Evolutionary conservation across 2,797 vertebrate species (phyloP).

Genomic region (Paguma larvata): DNA sequence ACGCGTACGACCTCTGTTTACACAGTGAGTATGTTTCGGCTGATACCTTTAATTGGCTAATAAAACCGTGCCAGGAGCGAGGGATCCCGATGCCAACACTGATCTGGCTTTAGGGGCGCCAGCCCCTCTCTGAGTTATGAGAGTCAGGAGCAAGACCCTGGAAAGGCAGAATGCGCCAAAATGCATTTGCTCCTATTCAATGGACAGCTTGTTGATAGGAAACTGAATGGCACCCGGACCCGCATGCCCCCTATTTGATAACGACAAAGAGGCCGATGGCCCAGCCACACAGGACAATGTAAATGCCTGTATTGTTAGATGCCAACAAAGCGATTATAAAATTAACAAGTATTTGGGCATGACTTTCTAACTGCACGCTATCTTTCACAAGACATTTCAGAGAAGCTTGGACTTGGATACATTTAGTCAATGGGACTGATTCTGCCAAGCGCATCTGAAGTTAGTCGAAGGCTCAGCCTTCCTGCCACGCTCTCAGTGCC

Average conservation of each 20-base stretch:
- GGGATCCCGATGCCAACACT: neutral
- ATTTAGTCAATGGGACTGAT: conserved; percentile 65
- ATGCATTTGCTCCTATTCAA: neutral
- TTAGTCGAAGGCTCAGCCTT: neutral
- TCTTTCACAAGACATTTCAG: conserved; percentile 58
- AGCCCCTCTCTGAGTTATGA: neutral
- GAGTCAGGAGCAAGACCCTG: neutral
- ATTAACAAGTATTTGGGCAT: conserved; percentile 42
- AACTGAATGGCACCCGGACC: conserved; percentile 32
- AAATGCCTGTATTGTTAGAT: neutral
- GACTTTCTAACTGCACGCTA: neutral
- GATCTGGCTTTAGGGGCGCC: neutral
- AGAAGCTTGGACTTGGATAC: neutral
- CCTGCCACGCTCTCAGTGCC: neutral
- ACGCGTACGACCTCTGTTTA: neutral
- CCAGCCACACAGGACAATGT: neutral
- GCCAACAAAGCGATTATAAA: conserved; percentile 64
- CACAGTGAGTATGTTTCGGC: neutral
- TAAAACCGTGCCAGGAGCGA: neutral
- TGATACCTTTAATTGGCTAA: neutral
- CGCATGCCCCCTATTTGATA: neutral
- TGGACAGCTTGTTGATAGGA: neutral
- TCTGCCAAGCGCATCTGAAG: conserved; percentile 14
- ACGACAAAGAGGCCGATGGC: neutral
- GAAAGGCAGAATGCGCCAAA: neutral